Evolutionary conservation across 2,888 invertebrate species (phyloP).

Genomic region (Drosophila aldrichi): DNA sequence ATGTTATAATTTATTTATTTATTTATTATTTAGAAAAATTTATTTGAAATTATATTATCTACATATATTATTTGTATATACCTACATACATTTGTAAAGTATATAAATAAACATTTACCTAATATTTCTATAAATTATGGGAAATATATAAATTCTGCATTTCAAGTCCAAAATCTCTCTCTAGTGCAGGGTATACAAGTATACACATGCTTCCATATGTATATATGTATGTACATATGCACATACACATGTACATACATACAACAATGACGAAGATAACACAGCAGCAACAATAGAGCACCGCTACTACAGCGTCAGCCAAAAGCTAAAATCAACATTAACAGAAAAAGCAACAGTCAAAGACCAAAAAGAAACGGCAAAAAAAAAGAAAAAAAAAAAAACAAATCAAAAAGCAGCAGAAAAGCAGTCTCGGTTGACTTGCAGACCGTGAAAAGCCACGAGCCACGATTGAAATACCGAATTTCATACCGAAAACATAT

Average conservation of each 20-base stretch:
- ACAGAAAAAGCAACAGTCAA: conserved; percentile 67
- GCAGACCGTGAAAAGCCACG: conserved; percentile 85
- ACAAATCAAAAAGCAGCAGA: conserved; percentile 43
- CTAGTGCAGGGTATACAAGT: no score
- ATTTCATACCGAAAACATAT: conserved; percentile 80
- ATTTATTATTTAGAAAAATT: no score
- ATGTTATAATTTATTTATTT: no score
- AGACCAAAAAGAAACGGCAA: conserved; percentile 72
- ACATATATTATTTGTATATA: no score
- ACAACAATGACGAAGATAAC: conserved; percentile 34
- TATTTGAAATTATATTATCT: no score
- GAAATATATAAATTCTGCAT: not conserved
- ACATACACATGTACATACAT: not conserved
- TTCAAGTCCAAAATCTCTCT: not conserved
- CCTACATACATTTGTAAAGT: no score
- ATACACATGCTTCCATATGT: no score
- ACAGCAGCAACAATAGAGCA: conserved; percentile 33
- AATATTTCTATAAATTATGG: no score
- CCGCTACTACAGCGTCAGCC: conserved; percentile 22
- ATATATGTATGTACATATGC: not conserved
- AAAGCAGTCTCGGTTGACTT: conserved; percentile 82
- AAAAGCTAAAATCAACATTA: conserved; percentile 46
- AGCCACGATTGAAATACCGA: conserved; percentile 84
- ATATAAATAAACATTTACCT: no score
- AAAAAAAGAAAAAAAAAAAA: not conserved